Evolutionary conservation across 2,797 vertebrate genomes (phyloP).

Genomic region (Pseudochirops corinnae): DNA sequence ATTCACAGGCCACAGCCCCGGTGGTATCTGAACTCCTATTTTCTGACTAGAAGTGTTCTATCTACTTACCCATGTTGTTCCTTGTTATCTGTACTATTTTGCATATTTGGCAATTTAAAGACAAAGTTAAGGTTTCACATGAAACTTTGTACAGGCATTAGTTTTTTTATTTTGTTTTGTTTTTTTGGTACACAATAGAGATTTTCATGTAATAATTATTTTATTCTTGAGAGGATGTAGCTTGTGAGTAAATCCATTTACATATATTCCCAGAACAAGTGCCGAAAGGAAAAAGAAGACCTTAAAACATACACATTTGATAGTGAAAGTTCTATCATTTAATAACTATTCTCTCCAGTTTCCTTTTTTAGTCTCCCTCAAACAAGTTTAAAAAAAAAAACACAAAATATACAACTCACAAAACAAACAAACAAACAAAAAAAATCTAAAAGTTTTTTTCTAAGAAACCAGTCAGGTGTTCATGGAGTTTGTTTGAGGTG

Average conservation of each 20-base stretch:
- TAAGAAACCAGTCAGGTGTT: constrained; percentile 1
- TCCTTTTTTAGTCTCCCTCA: neutral
- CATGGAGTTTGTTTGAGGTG: neutral
- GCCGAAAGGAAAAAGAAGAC: neutral
- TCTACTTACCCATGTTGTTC: neutral
- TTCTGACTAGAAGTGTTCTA: neutral
- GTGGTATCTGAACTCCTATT: neutral
- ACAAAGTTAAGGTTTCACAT: neutral
- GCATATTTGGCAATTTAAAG: neutral
- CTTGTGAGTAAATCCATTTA: neutral
- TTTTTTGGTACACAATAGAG: neutral
- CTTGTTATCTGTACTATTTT: neutral
- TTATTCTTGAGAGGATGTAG: neutral
- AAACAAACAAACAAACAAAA: constrained; percentile 28
- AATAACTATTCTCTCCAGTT: neutral
- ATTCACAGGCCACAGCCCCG: neutral
- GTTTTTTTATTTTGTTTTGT: neutral
- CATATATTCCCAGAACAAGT: constrained; percentile 17
- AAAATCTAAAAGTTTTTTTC: constrained; percentile 9
- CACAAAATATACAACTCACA: neutral
- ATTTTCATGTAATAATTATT: neutral
- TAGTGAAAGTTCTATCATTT: constrained; percentile 8
- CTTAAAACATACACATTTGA: neutral
- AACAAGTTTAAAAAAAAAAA: neutral
- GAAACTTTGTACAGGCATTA: neutral